These are phyloP conservation scores for Drosophila atripex DNA, from an alignment of 2,888 invertebrate genomes.

Conservation along the genomic window DNA sequence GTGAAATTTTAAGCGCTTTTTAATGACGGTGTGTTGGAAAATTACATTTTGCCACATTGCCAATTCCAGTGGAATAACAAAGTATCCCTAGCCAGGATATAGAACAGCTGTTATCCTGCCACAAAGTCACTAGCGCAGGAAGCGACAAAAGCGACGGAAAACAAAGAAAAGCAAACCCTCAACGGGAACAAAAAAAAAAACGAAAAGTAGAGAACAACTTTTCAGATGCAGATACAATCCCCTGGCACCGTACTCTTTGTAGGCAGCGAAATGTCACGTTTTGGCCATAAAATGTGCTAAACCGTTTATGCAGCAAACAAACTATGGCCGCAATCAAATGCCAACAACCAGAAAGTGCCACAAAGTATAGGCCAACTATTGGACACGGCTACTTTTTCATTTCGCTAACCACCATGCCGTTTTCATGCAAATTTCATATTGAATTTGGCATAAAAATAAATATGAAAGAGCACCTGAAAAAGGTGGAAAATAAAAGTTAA, in stretches of 20 bases:
- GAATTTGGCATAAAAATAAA: constrained; percentile 29
- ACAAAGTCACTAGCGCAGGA: constrained; percentile 6
- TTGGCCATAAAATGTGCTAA: constrained; percentile 65
- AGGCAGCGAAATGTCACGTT: constrained; percentile 67
- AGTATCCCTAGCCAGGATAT: constrained; percentile 1
- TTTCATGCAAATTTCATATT: constrained; percentile 57
- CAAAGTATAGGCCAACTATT: constrained; percentile 15
- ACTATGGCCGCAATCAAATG: constrained; percentile 24
- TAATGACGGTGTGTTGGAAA: neutral
- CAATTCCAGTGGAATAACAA: constrained; percentile 4
- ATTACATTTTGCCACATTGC: neutral
- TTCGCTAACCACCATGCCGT: constrained; percentile 18
- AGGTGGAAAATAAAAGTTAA: constrained; percentile 49
- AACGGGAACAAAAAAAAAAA: constrained; percentile 2
- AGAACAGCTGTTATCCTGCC: constrained; percentile 26
- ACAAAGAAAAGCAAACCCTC: constrained; percentile 21
- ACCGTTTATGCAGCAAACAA: constrained; percentile 59
- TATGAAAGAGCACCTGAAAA: constrained; percentile 29
- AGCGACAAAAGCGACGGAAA: constrained; percentile 22
- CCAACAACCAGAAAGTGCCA: constrained; percentile 7
- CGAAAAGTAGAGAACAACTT: constrained; percentile 6
- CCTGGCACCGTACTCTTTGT: constrained; percentile 9
- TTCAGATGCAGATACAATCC: constrained; percentile 26
- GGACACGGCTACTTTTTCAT: constrained; percentile 19
- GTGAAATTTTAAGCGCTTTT: neutral